A percentile compares a stretch with the other conserved stretches of the same genome.
Evolutionary conservation across 1,140 invertebrate genomes (phyloP).

Genomic region (Trichonephila clavata): DNA sequence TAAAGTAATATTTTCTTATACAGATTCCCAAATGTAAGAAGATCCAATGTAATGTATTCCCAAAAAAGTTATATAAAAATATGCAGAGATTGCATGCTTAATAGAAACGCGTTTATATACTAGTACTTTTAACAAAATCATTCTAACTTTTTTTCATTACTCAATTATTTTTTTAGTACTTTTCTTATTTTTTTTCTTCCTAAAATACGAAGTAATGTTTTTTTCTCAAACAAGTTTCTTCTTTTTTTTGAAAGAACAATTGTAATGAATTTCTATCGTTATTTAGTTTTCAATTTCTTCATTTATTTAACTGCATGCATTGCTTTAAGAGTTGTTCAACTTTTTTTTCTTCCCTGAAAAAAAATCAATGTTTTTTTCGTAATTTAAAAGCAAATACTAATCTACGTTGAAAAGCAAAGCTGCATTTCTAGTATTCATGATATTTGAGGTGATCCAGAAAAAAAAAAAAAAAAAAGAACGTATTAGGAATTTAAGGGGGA

Average conservation of each 20-base stretch:
- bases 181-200: background rate
- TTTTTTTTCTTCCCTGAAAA: background rate
- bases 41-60: background rate
- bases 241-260: background rate
- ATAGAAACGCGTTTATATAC: background rate
- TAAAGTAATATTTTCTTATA: no score
- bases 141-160: background rate
- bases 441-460: no score
- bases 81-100: background rate
- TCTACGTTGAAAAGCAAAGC: background rate
- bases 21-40: no score
- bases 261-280: background rate
- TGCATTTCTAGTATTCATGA: background rate
- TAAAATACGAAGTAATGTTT: background rate
- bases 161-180: background rate
- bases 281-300: slow-evolving; percentile 17
- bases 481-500: no score
- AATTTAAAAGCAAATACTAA: background rate
- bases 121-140: background rate
- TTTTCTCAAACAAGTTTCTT: background rate
- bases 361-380: background rate
- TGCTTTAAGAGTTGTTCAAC: background rate
- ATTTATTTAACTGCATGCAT: slow-evolving; percentile 3
- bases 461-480: no score
- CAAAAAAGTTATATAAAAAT: background rate